These are phyloP conservation scores for Crematogaster levior DNA, from an alignment of 2,888 invertebrate species.

Conservation along the genomic window DNA sequence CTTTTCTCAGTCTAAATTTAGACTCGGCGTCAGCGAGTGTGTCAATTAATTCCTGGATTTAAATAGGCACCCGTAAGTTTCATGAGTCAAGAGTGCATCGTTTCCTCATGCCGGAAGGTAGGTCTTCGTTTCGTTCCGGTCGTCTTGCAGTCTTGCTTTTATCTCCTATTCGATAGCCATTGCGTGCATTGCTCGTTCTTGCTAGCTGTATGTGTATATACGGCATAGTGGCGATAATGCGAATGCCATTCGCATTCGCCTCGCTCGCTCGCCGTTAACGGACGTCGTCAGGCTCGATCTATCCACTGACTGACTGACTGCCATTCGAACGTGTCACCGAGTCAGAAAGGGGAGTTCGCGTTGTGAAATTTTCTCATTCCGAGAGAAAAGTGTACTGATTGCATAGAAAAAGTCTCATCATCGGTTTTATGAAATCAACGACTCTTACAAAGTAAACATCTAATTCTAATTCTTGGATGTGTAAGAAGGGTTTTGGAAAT, in stretches of 20 bases:
- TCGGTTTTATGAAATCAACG: neutral
- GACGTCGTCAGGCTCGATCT: slow-evolving; percentile 18
- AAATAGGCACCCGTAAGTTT: slow-evolving; percentile 38
- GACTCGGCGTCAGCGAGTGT: slow-evolving; percentile 27
- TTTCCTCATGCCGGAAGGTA: slow-evolving; percentile 23
- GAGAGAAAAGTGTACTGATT: neutral
- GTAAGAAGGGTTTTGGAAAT: neutral
- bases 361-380: neutral
- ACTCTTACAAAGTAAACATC: neutral
- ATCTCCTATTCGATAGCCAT: slow-evolving; percentile 23
- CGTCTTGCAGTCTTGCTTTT: slow-evolving; percentile 24
- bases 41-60: slow-evolving; percentile 44
- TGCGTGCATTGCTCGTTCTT: slow-evolving; percentile 26
- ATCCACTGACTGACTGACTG: slow-evolving; percentile 38
- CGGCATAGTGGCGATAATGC: slow-evolving; percentile 15
- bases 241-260: slow-evolving; percentile 37
- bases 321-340: slow-evolving; percentile 1
- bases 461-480: neutral
- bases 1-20: slow-evolving; percentile 30
- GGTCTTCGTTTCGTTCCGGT: slow-evolving; percentile 31
- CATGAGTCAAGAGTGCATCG: slow-evolving; percentile 30
- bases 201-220: slow-evolving; percentile 3
- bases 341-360: neutral
- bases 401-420: neutral
- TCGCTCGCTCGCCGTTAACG: slow-evolving; percentile 24